These are phyloP conservation scores for Scophthalmus maximus DNA, from an alignment of 2,113 vertebrate genomes.

Conservation along the genomic window DNA sequence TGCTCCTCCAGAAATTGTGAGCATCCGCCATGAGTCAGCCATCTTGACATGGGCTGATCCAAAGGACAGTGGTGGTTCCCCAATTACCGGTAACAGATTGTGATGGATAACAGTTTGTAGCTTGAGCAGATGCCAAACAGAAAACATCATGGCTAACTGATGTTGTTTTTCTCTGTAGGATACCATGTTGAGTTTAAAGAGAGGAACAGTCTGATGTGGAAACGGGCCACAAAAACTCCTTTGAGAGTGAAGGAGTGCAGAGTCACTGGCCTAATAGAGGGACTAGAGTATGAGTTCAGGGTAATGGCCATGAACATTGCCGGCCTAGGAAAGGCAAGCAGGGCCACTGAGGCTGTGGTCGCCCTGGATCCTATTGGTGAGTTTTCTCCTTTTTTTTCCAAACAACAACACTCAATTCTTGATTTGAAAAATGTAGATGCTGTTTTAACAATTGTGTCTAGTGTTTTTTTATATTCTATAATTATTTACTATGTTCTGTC, in stretches of 20 bases:
- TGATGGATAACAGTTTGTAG: neutral
- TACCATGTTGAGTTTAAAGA: constrained; percentile 97
- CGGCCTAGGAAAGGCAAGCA: constrained; percentile 95
- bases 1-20: constrained; percentile 90
- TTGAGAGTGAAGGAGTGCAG: constrained; percentile 95
- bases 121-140: neutral
- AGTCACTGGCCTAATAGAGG: constrained; percentile 94
- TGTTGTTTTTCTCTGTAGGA: constrained; percentile 79
- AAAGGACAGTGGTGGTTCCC: constrained; percentile 93
- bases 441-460: neutral
- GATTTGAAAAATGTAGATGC: neutral
- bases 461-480: neutral
- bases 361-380: constrained; percentile 98
- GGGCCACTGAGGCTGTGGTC: constrained; percentile 89
- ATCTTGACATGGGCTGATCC: constrained; percentile 94
- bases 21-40: constrained; percentile 91
- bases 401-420: neutral
- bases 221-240: constrained; percentile 91
- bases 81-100: constrained; percentile 91
- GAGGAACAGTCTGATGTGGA: constrained; percentile 98
- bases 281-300: constrained; percentile 97
- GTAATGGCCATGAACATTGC: constrained; percentile 98
- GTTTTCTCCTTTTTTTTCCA: constrained; percentile 43
- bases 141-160: neutral
- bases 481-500: constrained; percentile 33